Evolutionary conservation across 2,888 invertebrate species (phyloP).

Genomic region (Onchidella celtica): DNA sequence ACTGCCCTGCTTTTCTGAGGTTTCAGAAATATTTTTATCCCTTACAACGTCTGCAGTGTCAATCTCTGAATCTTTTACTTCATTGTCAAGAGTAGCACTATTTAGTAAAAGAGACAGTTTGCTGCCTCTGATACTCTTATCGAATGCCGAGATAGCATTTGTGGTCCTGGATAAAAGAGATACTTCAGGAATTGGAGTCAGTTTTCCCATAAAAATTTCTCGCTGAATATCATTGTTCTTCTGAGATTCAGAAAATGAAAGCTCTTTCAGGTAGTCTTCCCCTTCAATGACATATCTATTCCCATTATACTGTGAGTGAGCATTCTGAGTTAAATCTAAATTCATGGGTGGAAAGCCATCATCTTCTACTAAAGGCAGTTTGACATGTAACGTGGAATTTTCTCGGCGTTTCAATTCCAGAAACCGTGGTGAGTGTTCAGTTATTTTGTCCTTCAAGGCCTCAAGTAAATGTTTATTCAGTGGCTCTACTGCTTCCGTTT

Average conservation of each 20-base stretch:
- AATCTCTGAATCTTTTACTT: not conserved
- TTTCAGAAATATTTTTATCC: too few species aligned
- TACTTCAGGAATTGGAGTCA: constrained; percentile 70
- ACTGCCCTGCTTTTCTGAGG: not conserved
- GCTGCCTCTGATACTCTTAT: constrained; percentile 61
- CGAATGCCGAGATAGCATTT: constrained; percentile 69
- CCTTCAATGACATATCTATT: constrained; percentile 37
- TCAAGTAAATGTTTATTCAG: constrained; percentile 20
- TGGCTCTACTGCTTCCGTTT: not conserved
- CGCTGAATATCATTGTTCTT: constrained; percentile 55
- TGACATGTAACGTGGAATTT: not conserved
- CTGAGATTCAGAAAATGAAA: too few species aligned
- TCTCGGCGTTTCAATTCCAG: constrained; percentile 59
- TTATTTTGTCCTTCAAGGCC: constrained; percentile 22
- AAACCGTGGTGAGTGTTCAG: constrained; percentile 60
- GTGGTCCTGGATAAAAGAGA: constrained; percentile 64
- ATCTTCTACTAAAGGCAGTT: constrained; percentile 58
- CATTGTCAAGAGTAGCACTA: not conserved
- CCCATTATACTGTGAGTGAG: not conserved
- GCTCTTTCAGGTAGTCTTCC: constrained; percentile 36
- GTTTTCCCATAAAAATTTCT: constrained; percentile 61
- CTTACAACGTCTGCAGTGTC: not conserved
- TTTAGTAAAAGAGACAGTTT: constrained; percentile 62
- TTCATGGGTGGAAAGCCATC: constrained; percentile 72
- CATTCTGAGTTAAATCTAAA: constrained; percentile 65